Percentiles rank a stretch among this genome's conserved stretches.
These are phyloP conservation scores for Aphelenchoides avenae DNA, from an alignment of 1,140 invertebrate genomes.

Conservation along the genomic window DNA sequence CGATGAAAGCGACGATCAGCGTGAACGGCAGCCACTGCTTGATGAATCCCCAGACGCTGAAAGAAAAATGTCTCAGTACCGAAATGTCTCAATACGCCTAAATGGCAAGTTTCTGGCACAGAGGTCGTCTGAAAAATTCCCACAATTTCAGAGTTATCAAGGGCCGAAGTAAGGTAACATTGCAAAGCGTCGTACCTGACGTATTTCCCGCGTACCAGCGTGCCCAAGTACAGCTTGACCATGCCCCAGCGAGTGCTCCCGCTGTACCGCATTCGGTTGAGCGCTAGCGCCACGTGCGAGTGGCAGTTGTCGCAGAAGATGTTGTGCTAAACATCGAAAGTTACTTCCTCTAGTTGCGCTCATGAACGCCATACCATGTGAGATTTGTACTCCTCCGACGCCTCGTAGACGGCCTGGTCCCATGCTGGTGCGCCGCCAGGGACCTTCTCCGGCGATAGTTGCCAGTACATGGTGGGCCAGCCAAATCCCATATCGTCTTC, in stretches of 20 bases:
- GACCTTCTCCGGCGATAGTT: constrained; percentile 71
- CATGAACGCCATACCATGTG: no score
- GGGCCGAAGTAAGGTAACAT: no score
- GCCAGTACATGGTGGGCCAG: constrained; percentile 75
- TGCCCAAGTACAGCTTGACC: constrained; percentile 36
- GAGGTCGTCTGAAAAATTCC: no score
- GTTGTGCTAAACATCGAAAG: no score
- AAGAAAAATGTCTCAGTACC: constrained; percentile 22
- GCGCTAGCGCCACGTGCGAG: constrained; percentile 86
- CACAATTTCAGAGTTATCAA: no score
- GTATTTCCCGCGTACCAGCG: constrained; percentile 38
- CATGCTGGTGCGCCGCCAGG: constrained; percentile 72
- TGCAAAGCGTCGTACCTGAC: constrained; percentile 36
- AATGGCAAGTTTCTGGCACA: no score
- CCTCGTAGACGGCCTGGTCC: constrained; percentile 79
- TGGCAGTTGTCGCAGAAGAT: constrained; percentile 96
- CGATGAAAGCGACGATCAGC: constrained; percentile 28
- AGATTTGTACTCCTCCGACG: constrained; percentile 85
- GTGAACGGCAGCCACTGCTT: constrained; percentile 44
- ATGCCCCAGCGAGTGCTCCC: constrained; percentile 56
- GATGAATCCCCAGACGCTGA: constrained; percentile 42
- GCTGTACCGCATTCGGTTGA: constrained; percentile 66
- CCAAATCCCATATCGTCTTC: constrained; percentile 98
- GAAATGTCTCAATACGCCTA: neutral
- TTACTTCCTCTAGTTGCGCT: no score